These are phyloP conservation scores for Chaetophractus vellerosus DNA, from an alignment of 2,797 vertebrate species.

Conservation along the genomic window DNA sequence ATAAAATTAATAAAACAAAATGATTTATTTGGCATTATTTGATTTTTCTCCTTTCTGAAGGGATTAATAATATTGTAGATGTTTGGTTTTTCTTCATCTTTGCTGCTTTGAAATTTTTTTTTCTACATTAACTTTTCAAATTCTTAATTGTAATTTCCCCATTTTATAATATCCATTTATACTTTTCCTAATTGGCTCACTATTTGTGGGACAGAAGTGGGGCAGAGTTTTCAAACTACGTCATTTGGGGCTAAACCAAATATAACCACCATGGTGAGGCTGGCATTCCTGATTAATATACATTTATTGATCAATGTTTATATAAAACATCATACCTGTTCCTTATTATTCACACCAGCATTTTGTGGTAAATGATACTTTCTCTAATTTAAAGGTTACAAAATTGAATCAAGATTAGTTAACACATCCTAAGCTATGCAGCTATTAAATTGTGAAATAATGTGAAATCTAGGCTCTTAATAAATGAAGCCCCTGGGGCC, in stretches of 20 bases:
- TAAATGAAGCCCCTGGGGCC: neutral
- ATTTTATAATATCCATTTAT: neutral
- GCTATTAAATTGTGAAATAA: neutral
- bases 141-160: constrained; percentile 18
- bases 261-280: neutral
- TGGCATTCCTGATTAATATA: neutral
- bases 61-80: neutral
- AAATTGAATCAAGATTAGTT: neutral
- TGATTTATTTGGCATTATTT: neutral
- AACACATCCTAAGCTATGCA: neutral
- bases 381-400: constrained; percentile 11
- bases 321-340: neutral
- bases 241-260: neutral
- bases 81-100: neutral
- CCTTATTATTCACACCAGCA: neutral
- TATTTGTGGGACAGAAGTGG: neutral
- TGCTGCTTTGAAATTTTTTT: neutral
- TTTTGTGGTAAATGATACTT: neutral
- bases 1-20: neutral
- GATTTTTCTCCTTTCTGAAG: neutral
- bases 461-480: neutral
- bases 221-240: neutral
- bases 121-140: neutral
- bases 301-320: neutral
- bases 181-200: neutral